Conservation (phyloP, 64 coral and sea anemone species). For the Montipora foliosa region DNA sequence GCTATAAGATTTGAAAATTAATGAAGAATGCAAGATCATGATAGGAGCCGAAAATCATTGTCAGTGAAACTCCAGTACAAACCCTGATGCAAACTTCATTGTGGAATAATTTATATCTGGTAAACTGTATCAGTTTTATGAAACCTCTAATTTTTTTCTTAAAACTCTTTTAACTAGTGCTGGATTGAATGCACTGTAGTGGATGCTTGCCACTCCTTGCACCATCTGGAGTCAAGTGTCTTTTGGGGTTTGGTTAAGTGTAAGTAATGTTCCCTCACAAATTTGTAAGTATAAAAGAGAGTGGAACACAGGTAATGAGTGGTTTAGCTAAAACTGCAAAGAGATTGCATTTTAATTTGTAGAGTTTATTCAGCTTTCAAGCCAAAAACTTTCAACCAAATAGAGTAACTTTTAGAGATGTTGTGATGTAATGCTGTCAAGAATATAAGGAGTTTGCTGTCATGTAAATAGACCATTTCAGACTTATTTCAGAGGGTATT, state of each 20-base stretch:
- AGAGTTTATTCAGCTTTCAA: too few species aligned
- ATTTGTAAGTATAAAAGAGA: conserved; percentile 85
- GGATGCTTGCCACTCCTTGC: conserved; percentile 99
- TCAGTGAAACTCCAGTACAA: too few species aligned
- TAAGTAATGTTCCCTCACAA: conserved; percentile 76
- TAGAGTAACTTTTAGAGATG: too few species aligned
- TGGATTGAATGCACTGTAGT: conserved; percentile 64
- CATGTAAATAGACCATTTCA: too few species aligned
- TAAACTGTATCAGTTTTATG: neutral
- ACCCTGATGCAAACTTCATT: too few species aligned
- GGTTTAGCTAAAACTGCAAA: neutral
- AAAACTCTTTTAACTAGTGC: conserved; percentile 83
- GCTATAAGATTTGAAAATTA: too few species aligned
- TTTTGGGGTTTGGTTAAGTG: conserved; percentile 48
- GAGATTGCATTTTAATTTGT: neutral
- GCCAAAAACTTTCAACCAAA: too few species aligned
- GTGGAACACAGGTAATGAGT: conserved; percentile 81
- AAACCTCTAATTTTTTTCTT: conserved; percentile 50
- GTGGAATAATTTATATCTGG: neutral
- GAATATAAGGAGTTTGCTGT: too few species aligned
- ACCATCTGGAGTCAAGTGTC: conserved; percentile 98
- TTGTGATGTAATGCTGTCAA: too few species aligned
- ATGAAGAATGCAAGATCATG: too few species aligned
- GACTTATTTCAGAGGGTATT: neutral
- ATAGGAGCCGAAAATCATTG: too few species aligned